phyloP scores from a whole-genome alignment of 2,797 vertebrate genomes.

The Bradypus variegatus region DNA sequence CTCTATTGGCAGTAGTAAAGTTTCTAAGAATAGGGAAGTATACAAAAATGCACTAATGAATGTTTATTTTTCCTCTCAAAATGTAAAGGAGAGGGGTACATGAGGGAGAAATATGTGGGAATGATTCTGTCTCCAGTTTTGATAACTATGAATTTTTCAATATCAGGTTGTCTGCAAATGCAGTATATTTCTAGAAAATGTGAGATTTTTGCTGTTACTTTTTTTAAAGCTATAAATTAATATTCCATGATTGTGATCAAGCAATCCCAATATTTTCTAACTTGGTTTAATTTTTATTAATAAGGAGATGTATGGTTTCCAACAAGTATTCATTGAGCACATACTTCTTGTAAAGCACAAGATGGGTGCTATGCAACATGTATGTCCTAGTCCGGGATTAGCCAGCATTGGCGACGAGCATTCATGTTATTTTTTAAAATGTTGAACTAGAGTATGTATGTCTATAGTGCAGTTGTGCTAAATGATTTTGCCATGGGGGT shows the following conservation, averaged over 20 bases:
- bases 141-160: not conserved
- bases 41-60: not conserved
- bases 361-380: not conserved
- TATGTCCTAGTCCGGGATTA: not conserved
- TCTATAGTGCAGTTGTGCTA: not conserved
- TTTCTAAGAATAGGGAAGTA: slow-evolving; percentile 18
- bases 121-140: slow-evolving; percentile 8
- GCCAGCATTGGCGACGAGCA: not conserved
- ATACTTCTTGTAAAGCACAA: not conserved
- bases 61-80: slow-evolving; percentile 9
- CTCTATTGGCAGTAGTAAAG: not conserved
- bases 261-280: not conserved
- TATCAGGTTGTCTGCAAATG: slow-evolving; percentile 17
- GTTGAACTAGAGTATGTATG: not conserved
- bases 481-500: slow-evolving; percentile 8
- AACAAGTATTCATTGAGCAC: not conserved
- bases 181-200: not conserved
- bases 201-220: not conserved
- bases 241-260: not conserved
- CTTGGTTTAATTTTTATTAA: slow-evolving; percentile 18
- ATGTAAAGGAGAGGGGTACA: not conserved
- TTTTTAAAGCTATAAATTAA: slow-evolving; percentile 33
- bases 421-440: not conserved
- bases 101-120: not conserved
- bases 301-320: not conserved